A percentile compares a stretch with the other conserved stretches of the same genome.
Conservation (phyloP, 2,797 vertebrate species). For the Telmatherina bonti region DNA sequence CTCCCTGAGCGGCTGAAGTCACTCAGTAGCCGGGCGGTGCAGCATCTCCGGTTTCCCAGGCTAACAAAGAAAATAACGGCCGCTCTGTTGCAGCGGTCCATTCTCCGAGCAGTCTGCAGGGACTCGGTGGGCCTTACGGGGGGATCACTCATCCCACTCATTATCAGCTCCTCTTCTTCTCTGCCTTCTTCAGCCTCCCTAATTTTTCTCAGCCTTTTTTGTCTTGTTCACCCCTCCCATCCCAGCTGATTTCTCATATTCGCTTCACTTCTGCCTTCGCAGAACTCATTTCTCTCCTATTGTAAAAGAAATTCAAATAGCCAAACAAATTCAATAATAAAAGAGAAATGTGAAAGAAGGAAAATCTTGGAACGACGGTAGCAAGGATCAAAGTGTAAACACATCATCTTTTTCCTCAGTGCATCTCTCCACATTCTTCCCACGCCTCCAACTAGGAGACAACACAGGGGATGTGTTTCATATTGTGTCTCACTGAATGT, state of each 20-base stretch:
- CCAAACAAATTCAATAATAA: neutral
- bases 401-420: neutral
- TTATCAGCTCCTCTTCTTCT: slow-evolving; percentile 19
- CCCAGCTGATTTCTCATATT: neutral
- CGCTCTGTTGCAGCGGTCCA: slow-evolving; percentile 49
- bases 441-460: no score
- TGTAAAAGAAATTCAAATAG: slow-evolving; percentile 12
- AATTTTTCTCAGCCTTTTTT: slow-evolving; percentile 1
- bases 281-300: neutral
- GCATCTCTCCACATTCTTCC: no score
- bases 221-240: neutral
- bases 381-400: slow-evolving; percentile 15
- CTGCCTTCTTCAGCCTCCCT: neutral
- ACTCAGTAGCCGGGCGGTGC: slow-evolving; percentile 53
- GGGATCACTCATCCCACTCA: slow-evolving; percentile 28
- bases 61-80: slow-evolving; percentile 65
- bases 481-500: no score
- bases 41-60: slow-evolving; percentile 65
- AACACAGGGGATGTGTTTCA: no score
- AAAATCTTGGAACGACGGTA: neutral
- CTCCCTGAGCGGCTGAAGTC: slow-evolving; percentile 58
- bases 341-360: slow-evolving; percentile 8
- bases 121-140: slow-evolving; percentile 33
- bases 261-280: slow-evolving; percentile 1
- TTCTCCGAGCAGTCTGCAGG: slow-evolving; percentile 45